Evolutionary conservation across 2,113 vertebrate species (phyloP).

Genomic region (Balaeniceps rex): DNA sequence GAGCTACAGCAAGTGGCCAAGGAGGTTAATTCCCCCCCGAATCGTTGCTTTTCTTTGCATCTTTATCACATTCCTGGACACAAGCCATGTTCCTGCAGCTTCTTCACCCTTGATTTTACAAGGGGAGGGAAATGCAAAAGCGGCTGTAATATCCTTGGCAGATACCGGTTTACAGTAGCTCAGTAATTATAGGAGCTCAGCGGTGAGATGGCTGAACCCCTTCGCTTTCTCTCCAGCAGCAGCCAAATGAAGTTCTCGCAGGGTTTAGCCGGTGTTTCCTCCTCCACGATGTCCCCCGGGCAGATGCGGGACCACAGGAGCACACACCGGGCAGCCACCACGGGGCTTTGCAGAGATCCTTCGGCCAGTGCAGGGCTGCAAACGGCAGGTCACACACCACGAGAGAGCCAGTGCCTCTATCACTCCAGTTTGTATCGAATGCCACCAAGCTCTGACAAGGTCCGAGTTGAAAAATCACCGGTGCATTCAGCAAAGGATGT

Average conservation of each 20-base stretch:
- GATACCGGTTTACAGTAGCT: slow-evolving; percentile 1
- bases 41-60: background rate
- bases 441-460: background rate
- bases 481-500: background rate
- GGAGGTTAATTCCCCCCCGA: background rate
- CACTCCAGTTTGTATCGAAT: background rate
- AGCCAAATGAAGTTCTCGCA: background rate
- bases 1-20: background rate
- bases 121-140: background rate
- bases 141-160: slow-evolving; percentile 43
- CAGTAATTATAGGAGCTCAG: background rate
- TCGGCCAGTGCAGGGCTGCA: background rate
- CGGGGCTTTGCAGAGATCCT: background rate
- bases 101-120: slow-evolving; percentile 22
- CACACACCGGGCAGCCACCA: fast-evolving
- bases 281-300: fast-evolving
- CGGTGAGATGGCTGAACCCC: background rate
- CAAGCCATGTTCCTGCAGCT: background rate
- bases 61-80: slow-evolving; percentile 37
- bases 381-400: background rate
- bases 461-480: background rate
- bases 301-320: background rate
- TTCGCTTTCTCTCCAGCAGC: background rate
- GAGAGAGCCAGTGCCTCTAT: fast-evolving
- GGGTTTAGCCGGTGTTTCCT: background rate